Base-by-base conservation (phyloP, 2,797 vertebrate genomes). In the Diglossa cyanea region DNA sequence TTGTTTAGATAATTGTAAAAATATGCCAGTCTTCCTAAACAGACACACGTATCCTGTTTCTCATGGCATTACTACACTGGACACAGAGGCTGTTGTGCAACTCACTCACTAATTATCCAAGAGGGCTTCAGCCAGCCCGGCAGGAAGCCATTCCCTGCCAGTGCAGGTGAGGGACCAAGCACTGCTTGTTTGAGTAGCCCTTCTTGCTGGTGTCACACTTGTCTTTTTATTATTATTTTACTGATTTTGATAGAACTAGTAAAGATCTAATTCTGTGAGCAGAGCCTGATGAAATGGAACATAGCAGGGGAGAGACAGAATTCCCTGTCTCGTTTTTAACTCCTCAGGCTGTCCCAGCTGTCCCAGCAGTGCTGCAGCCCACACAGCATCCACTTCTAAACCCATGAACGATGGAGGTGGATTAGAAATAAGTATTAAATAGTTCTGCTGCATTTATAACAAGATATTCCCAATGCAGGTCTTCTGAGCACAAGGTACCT, bases 1-100 rank as follows among this genome's bases (percentile, higher is more conserved):
- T 93, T 62, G 65, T 92, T 91, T 79, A 80, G 77, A 66, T 67
- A 93, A 88, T 76, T 72, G 70, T 80, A 86, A 94, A 87, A 88
- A 67, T 70, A 51, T 58, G 25, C 57, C 82, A 37, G 33, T 58
- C 42, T 93, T 91, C 94, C 88, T 89, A 77, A 95, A 84, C 2
- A 84, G 74, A 70, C 51, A 71, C 40, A 68, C 3, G 12, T 76
- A 75, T 50, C 17, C 2, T 80, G 78, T 92, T 95, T 91, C 58
- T 62, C 48, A 78, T 17, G 14, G 65, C 71, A 28, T 33, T 74
- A 33, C 37, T 74, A 33, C 47, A 23, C 61, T 45, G 45, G 70
- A 54, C 40, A 53, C 1, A 0, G 31, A 70, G 5, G 33, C 54
- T 66, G n/a, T 70, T 81, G 65, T 35, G 35, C 75, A 90, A 30